Evolutionary conservation across 2,888 invertebrate genomes (phyloP), one percentile per base, ranked within the genome.

Genomic region (Colostygia pectinataria): DNA sequence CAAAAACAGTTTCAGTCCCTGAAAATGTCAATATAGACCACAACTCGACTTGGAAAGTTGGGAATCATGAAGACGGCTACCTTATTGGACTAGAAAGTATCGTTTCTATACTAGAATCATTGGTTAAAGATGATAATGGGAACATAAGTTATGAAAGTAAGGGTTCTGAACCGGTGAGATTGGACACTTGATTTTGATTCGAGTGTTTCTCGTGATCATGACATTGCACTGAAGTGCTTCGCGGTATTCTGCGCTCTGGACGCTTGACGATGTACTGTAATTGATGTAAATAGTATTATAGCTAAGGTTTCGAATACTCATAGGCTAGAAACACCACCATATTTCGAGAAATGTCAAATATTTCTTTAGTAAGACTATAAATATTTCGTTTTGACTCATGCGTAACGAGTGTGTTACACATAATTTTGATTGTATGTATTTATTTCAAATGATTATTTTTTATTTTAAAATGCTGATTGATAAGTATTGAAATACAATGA

Each of bases 41-140:
- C 82, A 93, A 93, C 55, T 92, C 94, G 13, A 93, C 94, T 41
- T 98, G 98, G 98, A 94, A 94, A 73, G 97, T 98, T 52, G 98
- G 98, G 29, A 98, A 98, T 83, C 98, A 98, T 75, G 98, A 98
- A 90, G 98, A 98, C 74, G 98, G 98, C 55, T 98, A 98, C 87
- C 91, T 98, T 62, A 96, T 96, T 58, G 98, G 98, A 53, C 92
- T 98, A 39, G 95, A 97, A 74, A 97, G 98, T 88, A 91, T 98
- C 58, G 95, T 98, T 65, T 93, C 95, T 59, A 95, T 98, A 62
- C 96, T 98, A 67, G 91, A 93, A 72, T 92, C 93, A 25, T 91
- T 95, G 63, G 78, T 91, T 43, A 79, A 85, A 61, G 87, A 89
- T 48, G 84, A 81, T 52, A 87, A 87, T 51, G 85, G 82, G 2